Base-by-base conservation (phyloP, 1,140 invertebrate genomes). In the Seison nebaliae region DNA sequence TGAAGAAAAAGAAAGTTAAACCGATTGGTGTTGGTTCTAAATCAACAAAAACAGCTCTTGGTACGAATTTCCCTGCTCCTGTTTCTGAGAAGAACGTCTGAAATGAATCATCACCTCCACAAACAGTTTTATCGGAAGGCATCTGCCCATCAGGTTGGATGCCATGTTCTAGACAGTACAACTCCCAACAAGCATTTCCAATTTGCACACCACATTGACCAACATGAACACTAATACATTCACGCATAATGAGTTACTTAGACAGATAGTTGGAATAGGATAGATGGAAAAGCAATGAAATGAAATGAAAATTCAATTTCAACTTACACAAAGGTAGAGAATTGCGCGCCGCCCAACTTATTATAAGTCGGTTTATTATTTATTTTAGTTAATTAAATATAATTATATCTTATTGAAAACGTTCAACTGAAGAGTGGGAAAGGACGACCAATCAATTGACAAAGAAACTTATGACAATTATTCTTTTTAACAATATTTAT, bases 11-110 rank as follows among this genome's bases (percentile, higher is more conserved):
- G 35, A 17, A 8, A 24, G 9, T 41, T 46, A 46, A 43, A 56
- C 51, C 55, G 8, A 60, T 52, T 11, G 59, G 58, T n/a, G 57
- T 60, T 2, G 57, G 57, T 38, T 60, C 57, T 35, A 60, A 43
- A 38, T 61, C 59, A 6, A 61, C 51, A 37, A 59, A 55, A 17
- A 62, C 50, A 5, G 56, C 56, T 34, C 59, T 48, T 8, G 58
- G 59, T 6, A 62, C 54, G 33, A 57, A 54, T 38, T 60, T 60
- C 18, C 57, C 57, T 23, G 48, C 44, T 0, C 51, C 54, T 15
- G 53, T 53, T 36, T 52, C 51, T n/a, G 18, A 34, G 17, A 42
- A 42, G 36, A 42, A 42, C 20, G 39, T 42, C 8, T 35, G 20
- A 20, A 42, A 42, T 18, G 39, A 42, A 17, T 42, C 39, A 24